phyloP scores from a whole-genome alignment of 2,888 invertebrate genomes.

The Polydrusus cervinus region DNA sequence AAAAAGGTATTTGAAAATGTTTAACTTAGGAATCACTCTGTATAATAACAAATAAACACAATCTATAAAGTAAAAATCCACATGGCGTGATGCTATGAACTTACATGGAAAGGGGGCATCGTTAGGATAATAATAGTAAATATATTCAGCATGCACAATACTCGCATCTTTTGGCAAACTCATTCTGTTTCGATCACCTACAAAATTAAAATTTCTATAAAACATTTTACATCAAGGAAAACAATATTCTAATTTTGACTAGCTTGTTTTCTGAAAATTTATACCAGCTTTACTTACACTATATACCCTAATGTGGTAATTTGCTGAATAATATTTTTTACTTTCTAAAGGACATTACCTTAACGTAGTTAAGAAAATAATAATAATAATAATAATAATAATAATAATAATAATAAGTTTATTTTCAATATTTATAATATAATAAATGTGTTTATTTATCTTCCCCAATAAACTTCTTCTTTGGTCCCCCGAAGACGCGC shows the following conservation, averaged over 20 bases:
- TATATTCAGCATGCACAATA: conserved; percentile 95
- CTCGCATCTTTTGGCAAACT: conserved; percentile 92
- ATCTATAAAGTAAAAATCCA: no score
- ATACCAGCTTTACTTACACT: not conserved
- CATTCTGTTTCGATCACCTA: conserved; percentile 84
- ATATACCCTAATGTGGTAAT: no score
- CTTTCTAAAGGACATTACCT: conserved; percentile 11
- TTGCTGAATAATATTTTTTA: no score
- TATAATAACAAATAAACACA: no score
- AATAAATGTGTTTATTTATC: no score
- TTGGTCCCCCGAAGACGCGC: no score
- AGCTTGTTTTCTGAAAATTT: not conserved
- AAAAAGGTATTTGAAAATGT: no score
- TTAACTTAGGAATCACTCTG: no score
- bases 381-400: no score
- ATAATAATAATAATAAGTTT: no score
- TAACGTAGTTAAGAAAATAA: not conserved
- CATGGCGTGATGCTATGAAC: conserved; percentile 65
- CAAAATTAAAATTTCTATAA: conserved; percentile 38
- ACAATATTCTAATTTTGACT: not conserved
- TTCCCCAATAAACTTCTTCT: no score
- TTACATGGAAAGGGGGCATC: conserved; percentile 91
- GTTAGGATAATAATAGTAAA: conserved; percentile 96
- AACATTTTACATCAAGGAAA: not conserved
- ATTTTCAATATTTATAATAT: no score